A percentile compares a stretch with the other conserved stretches of the same genome.
phyloP scores from a whole-genome alignment of 2,113 vertebrate species.

The Melanotaenia duboulayi region DNA sequence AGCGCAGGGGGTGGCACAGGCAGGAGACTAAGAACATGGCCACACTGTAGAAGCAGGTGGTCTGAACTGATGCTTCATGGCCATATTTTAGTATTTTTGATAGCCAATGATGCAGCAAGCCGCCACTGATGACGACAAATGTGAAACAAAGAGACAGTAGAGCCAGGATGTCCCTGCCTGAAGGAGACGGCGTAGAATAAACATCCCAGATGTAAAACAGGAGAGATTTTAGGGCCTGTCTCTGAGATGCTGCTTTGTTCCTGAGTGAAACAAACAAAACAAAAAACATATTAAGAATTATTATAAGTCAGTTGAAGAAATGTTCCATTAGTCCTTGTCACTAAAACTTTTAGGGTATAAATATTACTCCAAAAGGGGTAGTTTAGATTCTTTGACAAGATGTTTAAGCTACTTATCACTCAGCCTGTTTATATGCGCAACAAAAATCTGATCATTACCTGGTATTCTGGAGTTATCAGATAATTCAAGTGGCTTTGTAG shows the following conservation, averaged over 20 bases:
- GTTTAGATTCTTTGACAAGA: too few species aligned
- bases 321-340: too few species aligned
- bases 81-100: conserved; percentile 81
- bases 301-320: neutral
- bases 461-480: too few species aligned
- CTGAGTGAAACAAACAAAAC: conserved; percentile 34
- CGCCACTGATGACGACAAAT: conserved; percentile 65
- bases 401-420: too few species aligned
- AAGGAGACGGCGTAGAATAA: conserved; percentile 85
- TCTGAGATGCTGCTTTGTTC: conserved; percentile 29
- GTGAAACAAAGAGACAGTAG: conserved; percentile 84
- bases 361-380: too few species aligned
- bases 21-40: conserved; percentile 80
- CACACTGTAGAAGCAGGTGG: conserved; percentile 73
- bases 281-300: neutral
- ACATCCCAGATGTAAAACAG: conserved; percentile 80
- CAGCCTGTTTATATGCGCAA: too few species aligned
- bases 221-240: conserved; percentile 28
- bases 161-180: conserved; percentile 75
- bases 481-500: too few species aligned
- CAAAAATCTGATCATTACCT: too few species aligned
- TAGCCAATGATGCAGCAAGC: conserved; percentile 88
- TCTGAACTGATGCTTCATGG: conserved; percentile 20
- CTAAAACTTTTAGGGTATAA: neutral
- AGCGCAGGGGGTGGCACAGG: conserved; percentile 89